Base-by-base conservation (phyloP, 2,113 vertebrate genomes). In the Trogon melanurus region DNA sequence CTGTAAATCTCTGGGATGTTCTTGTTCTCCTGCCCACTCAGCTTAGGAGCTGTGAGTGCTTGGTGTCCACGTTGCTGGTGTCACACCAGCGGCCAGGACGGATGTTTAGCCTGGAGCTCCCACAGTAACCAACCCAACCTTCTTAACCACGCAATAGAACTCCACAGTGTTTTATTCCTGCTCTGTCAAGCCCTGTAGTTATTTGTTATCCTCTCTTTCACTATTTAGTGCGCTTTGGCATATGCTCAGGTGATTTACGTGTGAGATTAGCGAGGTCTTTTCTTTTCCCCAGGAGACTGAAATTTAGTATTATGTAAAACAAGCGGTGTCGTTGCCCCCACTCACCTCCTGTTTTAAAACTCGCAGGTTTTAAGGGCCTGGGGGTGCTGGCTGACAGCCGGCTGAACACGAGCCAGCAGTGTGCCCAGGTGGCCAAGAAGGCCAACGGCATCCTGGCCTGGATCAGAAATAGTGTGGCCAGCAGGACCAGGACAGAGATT, bases 181-280 rank as follows among this genome's bases (percentile, higher is more conserved):
- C 84, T 92, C 89, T 81, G 85, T 81, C 85, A 73, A 16, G 29
- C 65, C 67, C 83, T 88, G 71, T 70, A 89, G 72, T 96, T 95
- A 95, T 95, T 96, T 97, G 96, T 97, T 97, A 96, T 91, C 84
- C 65, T 91, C 44, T 48, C 44, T 79, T 79, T 82, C 58, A 84
- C 75, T 74, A 87, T 95, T 95, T 90, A 92, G 79, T 62, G 91
- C 60, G 47, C 94, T 97, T 93, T 82, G 91, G 66, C 89, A 89
- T 93, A 86, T 80, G 66, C 76, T 97, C 60, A 47, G 66, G 71
- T 95, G 89, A 97, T 88, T 96, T 95, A 91, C n/a, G 72, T 65
- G 62, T 30, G 21, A 94, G 75, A 96, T 95, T 79, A 89, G 71
- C 64, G 79, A 90, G 45, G 79, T 62, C 65, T 93, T 92, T 92